Conservation (phyloP, 2,113 vertebrate genomes). For the Petrocephalus microphthalmus region DNA sequence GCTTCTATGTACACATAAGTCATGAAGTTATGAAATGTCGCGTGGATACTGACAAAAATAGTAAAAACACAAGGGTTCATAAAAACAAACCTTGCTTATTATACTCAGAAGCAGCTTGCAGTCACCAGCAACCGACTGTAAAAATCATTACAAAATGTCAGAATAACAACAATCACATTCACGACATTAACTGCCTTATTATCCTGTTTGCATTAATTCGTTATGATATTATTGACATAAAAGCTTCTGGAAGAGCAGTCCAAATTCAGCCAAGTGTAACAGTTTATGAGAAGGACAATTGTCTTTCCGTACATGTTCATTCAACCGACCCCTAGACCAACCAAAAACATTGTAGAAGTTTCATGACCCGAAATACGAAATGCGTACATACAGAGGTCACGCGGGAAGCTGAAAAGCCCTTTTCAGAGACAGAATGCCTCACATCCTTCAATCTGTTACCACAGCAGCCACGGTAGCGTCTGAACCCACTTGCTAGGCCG, state of each 20-base stretch:
- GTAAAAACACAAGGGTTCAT: slow-evolving; percentile 5
- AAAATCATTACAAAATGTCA: slow-evolving; percentile 16
- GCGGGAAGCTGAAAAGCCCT: not conserved
- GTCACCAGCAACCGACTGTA: not conserved
- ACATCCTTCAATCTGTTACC: not conserved
- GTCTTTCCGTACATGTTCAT: not conserved
- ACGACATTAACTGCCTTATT: not conserved
- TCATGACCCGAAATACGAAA: not conserved
- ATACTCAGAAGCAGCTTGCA: not conserved
- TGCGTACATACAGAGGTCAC: not conserved
- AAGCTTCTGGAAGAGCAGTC: not conserved
- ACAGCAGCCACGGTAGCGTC: not conserved
- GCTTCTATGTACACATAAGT: slow-evolving; percentile 13
- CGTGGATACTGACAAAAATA: not conserved
- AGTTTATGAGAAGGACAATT: not conserved
- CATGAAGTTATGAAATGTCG: not conserved
- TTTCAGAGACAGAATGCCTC: not conserved
- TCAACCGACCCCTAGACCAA: not conserved
- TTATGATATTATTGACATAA: not conserved
- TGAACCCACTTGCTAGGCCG: not conserved
- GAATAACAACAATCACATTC: not conserved
- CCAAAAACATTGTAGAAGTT: not conserved
- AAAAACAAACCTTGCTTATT: slow-evolving; percentile 4
- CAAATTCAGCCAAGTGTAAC: slow-evolving; percentile 3
- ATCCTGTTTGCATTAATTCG: slow-evolving; percentile 3